These are phyloP conservation scores for Brassicogethes aeneus DNA, from an alignment of 2,888 invertebrate genomes.

Conservation along the genomic window DNA sequence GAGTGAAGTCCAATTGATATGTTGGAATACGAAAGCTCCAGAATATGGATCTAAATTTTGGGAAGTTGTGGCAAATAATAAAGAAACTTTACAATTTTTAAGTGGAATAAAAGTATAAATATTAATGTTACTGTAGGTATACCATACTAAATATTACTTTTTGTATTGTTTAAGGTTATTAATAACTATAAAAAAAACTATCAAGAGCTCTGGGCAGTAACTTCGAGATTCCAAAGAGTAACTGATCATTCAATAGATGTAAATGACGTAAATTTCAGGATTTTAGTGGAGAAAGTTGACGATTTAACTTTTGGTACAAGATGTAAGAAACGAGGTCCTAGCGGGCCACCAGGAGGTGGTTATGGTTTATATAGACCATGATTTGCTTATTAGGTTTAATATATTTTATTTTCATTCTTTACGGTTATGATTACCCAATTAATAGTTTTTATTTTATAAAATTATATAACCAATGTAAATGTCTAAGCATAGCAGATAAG, in stretches of 20 bases:
- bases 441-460: no score
- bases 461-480: no score
- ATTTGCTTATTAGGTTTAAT: no score
- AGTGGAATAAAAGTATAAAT: conserved; percentile 68
- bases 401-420: no score
- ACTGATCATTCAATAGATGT: conserved; percentile 48
- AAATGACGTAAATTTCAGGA: conserved; percentile 58
- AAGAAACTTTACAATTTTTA: conserved; percentile 58
- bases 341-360: no score
- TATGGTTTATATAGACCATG: no score
- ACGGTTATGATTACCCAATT: no score
- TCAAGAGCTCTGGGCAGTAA: conserved; percentile 59
- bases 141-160: no score
- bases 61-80: conserved; percentile 47
- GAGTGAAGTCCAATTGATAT: conserved; percentile 58
- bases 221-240: conserved; percentile 61
- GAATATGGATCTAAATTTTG: conserved; percentile 50
- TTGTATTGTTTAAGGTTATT: no score
- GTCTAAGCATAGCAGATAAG: no score
- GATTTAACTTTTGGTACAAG: conserved; percentile 48
- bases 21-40: conserved; percentile 61
- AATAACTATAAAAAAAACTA: conserved; percentile 43
- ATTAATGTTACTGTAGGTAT: no score
- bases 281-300: conserved; percentile 54
- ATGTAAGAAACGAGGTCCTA: conserved; percentile 36